Percentiles rank a stretch among this genome's conserved stretches.
phyloP scores from a whole-genome alignment of 23 tunicate genomes.

The Halocynthia roretzi region DNA sequence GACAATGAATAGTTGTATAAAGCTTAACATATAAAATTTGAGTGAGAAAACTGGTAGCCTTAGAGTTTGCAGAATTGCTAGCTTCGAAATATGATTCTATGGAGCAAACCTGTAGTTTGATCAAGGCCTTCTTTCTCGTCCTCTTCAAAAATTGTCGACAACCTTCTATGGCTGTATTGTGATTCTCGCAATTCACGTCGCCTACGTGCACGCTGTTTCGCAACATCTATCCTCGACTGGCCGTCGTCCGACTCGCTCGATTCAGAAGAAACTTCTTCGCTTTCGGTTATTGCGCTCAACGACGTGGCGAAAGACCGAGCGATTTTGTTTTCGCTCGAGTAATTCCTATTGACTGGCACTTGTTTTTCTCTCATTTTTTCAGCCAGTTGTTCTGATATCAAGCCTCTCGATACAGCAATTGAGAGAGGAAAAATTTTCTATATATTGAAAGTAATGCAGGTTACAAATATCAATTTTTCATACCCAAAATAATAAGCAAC shows the following conservation, averaged over 20 bases:
- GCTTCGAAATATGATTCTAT: neutral
- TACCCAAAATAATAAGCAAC: neutral
- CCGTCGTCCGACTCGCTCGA: constrained; percentile 27
- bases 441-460: neutral
- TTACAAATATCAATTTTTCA: neutral
- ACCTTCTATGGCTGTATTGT: constrained; percentile 8
- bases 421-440: constrained; percentile 17
- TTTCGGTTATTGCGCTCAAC: constrained; percentile 13
- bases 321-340: neutral
- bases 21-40: neutral
- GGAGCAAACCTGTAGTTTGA: constrained; percentile 10
- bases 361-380: constrained; percentile 3
- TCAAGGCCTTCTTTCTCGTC: constrained; percentile 12
- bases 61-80: neutral
- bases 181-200: constrained; percentile 11
- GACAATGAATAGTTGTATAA: neutral
- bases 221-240: neutral
- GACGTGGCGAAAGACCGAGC: neutral
- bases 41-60: neutral
- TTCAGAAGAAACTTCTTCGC: constrained; percentile 16
- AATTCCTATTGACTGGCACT: constrained; percentile 1
- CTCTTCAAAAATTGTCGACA: constrained; percentile 26
- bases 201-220: constrained; percentile 6
- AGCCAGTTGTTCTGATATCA: constrained; percentile 8
- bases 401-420: constrained; percentile 16